phyloP scores from a whole-genome alignment of 2,113 vertebrate species.

The Prochilodus magdalenae region DNA sequence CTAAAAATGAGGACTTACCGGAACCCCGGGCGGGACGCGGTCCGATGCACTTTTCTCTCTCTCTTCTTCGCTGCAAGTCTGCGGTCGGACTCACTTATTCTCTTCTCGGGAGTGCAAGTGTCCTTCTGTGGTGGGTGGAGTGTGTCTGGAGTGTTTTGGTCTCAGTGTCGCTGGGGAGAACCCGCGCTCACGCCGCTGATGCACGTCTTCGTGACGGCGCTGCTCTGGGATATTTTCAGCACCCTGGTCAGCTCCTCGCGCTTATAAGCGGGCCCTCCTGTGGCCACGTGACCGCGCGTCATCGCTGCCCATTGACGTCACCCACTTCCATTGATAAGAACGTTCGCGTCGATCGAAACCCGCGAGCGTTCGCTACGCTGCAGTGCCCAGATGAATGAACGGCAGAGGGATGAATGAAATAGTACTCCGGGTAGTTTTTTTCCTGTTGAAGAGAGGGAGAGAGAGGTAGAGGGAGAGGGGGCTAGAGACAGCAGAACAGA shows the following conservation, averaged over 20 bases:
- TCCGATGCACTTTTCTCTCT: constrained; percentile 45
- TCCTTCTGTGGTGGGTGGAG: constrained; percentile 17
- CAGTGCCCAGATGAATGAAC: constrained; percentile 68
- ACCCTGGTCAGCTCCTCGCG: constrained; percentile 68
- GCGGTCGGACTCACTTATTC: constrained; percentile 7
- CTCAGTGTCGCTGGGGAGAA: neutral
- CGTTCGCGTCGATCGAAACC: constrained; percentile 60
- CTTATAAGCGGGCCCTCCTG: constrained; percentile 61
- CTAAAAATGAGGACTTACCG: constrained; percentile 58
- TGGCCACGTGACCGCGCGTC: constrained; percentile 61
- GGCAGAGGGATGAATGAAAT: constrained; percentile 66
- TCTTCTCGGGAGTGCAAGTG: constrained; percentile 1
- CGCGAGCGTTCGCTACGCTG: constrained; percentile 59
- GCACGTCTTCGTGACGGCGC: constrained; percentile 39
- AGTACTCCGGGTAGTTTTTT: constrained; percentile 43
- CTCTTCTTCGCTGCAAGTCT: constrained; percentile 4
- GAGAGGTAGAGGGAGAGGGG: constrained; percentile 33
- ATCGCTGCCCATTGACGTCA: constrained; percentile 64
- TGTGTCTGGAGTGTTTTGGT: constrained; percentile 16
- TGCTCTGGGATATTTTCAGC: constrained; percentile 65
- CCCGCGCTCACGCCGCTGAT: constrained; percentile 12
- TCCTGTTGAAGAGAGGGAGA: constrained; percentile 20
- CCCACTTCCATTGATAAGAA: constrained; percentile 69
- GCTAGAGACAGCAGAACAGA: constrained; percentile 29
- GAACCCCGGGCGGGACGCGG: constrained; percentile 47